Conservation (phyloP, 2,113 vertebrate genomes). For the Cnemophilus loriae region DNA sequence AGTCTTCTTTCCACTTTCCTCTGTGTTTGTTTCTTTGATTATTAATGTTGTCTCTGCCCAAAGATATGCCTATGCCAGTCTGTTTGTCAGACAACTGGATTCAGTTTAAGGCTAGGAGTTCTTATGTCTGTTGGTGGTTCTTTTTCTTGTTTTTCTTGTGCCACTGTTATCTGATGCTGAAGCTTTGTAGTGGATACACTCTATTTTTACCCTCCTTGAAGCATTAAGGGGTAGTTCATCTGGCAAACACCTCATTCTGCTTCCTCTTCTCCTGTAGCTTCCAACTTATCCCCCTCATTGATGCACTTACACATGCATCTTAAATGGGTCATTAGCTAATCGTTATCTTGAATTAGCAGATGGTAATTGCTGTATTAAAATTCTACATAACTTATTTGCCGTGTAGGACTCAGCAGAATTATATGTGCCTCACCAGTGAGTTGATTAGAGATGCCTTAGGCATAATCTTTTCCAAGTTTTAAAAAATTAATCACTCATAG, state of each 20-base stretch:
- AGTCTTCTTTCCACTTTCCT: background rate
- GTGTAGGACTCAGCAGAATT: background rate
- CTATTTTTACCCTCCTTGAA: background rate
- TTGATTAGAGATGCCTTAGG: conserved; percentile 19
- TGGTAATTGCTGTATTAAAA: conserved; percentile 54
- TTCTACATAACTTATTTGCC: background rate
- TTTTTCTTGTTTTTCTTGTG: background rate
- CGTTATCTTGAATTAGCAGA: conserved; percentile 13
- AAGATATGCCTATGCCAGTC: background rate
- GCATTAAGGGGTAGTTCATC: background rate
- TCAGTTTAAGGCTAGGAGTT: background rate
- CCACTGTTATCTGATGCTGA: background rate
- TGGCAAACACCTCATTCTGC: background rate
- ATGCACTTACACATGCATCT: background rate
- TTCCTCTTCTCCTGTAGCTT: background rate
- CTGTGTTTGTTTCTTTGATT: background rate
- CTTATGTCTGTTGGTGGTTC: background rate
- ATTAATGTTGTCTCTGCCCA: background rate
- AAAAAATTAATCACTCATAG: background rate
- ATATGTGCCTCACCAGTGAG: background rate
- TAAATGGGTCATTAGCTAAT: background rate
- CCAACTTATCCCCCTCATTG: background rate
- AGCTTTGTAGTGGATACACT: background rate
- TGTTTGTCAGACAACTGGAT: background rate
- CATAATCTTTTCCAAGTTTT: conserved; percentile 28